Base-by-base conservation (phyloP, 2,888 invertebrate species). In the Brachyptera putata region DNA sequence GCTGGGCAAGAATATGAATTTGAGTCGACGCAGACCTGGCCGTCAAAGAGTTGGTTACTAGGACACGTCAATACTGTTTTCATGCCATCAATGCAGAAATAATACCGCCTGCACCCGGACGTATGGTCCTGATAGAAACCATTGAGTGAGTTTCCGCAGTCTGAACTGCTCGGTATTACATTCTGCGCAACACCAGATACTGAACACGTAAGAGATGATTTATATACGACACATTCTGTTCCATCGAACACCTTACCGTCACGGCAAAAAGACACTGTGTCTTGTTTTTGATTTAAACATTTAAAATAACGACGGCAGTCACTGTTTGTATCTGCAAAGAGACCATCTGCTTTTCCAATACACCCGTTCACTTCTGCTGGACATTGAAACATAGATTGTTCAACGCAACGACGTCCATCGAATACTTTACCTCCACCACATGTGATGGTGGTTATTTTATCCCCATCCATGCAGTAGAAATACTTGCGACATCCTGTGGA, bases 361-460 rank as follows among this genome's bases (percentile, higher is more conserved):
- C 69, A 69, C n/a, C 64, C 53, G 30, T 73, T 74, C 24, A 70
- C 73, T 1, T 70, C 56, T 56, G 67, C 63, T 41, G 74, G 72
- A 70, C 82, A 82, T 50, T 72, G 71, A 69, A 76, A 75, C 57
- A 70, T 73, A 2, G 72, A 64, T 0, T 75, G 70, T 24, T 75
- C 74, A 13, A 81, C 80, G 69, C 83, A 83, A 21, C 79, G 76
- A 55, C 77, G 77, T 0, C 82, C 82, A 73, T 84, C 80, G 71
- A 82, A 84, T 56, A 80, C 76, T 68, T 81, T 80, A 24, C 77
- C 80, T 11, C 78, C 80, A 13, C 78, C 75, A 62, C 83, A 83
- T 0, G 80, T 79, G 1, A 82, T 69, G 1, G 81, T 79, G 1
- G 79, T 78, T 14, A 82, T 71, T 16, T 80, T 76, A 66, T 82